Percentiles rank a stretch among this genome's conserved stretches.
phyloP scores from a whole-genome alignment of 2,797 vertebrate genomes.

The Morus bassanus region DNA sequence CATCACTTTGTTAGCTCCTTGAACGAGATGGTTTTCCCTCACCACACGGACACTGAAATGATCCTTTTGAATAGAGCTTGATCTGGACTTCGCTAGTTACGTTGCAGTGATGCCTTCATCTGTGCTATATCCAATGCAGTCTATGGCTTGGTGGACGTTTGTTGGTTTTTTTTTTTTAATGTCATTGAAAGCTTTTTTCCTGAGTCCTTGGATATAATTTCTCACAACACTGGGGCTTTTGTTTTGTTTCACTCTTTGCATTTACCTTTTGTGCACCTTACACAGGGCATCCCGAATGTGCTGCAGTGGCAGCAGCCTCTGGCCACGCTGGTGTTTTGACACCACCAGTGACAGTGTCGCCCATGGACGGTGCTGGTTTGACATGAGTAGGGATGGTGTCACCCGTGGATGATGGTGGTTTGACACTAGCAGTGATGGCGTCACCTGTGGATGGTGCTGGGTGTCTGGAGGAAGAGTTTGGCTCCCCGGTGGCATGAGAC shows the following conservation, averaged over 20 bases:
- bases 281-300: not conserved
- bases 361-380: not conserved
- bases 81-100: not conserved
- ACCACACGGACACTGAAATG: not conserved
- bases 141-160: not conserved
- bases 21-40: not conserved
- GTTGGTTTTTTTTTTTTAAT: not conserved
- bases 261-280: not conserved
- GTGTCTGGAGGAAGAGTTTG: not conserved
- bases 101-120: not conserved
- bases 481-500: not conserved
- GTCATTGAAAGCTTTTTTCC: not conserved
- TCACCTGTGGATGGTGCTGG: rapidly evolving
- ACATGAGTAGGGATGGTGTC: rapidly evolving
- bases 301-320: not conserved
- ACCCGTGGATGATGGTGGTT: not conserved
- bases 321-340: not conserved
- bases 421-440: rapidly evolving
- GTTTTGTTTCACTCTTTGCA: not conserved
- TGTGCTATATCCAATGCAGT: rapidly evolving
- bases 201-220: not conserved
- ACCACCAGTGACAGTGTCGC: not conserved
- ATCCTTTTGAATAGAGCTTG: not conserved
- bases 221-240: not conserved
- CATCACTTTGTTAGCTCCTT: rapidly evolving